phyloP scores from a whole-genome alignment of 1,140 invertebrate species.

The Vanessa tameamea region DNA sequence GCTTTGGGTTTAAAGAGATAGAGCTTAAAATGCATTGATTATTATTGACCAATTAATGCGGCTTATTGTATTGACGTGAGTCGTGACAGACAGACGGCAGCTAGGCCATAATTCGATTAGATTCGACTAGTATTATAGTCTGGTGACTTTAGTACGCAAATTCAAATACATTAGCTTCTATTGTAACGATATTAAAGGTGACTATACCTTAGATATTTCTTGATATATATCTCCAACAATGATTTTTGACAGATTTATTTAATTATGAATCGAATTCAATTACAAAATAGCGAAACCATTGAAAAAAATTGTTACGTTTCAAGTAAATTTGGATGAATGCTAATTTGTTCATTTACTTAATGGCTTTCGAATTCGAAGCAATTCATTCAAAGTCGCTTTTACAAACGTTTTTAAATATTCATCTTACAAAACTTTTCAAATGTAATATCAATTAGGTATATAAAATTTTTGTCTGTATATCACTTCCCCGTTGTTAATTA shows the following conservation, averaged over 20 bases:
- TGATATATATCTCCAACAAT: background rate
- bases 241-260: conserved; percentile 5
- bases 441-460: too few species aligned
- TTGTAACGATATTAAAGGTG: background rate
- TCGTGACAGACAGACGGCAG: conserved; percentile 20
- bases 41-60: background rate
- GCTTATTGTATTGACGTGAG: conserved; percentile 21
- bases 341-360: too few species aligned
- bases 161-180: background rate
- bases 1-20: background rate
- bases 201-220: background rate
- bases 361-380: too few species aligned
- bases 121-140: conserved; percentile 11
- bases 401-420: too few species aligned
- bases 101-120: conserved; percentile 22
- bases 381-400: too few species aligned
- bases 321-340: too few species aligned
- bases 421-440: too few species aligned
- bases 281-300: background rate
- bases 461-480: too few species aligned
- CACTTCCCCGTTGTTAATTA: too few species aligned
- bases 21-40: background rate
- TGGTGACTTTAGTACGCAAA: conserved; percentile 3
- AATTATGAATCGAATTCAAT: background rate
- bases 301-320: background rate